Evolutionary conservation across 2,888 invertebrate species (phyloP).

Genomic region (Smittia sp.): DNA sequence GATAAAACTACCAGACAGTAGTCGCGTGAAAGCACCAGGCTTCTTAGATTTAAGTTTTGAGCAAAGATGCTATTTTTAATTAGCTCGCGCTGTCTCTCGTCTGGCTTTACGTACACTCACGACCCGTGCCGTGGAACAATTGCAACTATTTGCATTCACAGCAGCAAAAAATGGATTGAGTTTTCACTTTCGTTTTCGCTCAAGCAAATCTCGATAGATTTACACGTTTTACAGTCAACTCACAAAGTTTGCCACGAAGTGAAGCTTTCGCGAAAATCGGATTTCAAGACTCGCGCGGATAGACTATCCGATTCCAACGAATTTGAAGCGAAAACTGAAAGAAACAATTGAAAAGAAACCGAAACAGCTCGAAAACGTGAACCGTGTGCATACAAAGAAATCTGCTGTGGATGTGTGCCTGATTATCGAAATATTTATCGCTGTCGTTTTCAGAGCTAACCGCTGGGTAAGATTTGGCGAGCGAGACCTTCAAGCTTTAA

Average conservation of each 20-base stretch:
- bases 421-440: too few species aligned
- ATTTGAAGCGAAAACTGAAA: conserved; percentile 38
- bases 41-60: background rate
- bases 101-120: background rate
- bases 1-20: too few species aligned
- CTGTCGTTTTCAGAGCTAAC: too few species aligned
- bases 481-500: too few species aligned
- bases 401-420: conserved; percentile 7
- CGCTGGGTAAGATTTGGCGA: too few species aligned
- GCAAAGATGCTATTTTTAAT: background rate
- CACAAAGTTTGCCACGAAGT: background rate
- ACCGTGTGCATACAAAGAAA: background rate
- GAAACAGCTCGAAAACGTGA: conserved; percentile 25
- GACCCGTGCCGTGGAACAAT: background rate
- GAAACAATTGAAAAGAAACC: conserved; percentile 21
- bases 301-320: conserved; percentile 37
- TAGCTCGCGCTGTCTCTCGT: background rate
- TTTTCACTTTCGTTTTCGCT: background rate
- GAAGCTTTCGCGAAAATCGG: background rate
- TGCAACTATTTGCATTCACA: background rate
- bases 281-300: background rate
- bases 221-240: background rate
- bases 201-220: background rate
- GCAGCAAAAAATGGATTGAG: background rate
- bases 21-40: background rate